Evolutionary conservation across 2,888 invertebrate species (phyloP), one percentile per base, ranked within the genome.

Genomic region (Argyresthia goedartella): DNA sequence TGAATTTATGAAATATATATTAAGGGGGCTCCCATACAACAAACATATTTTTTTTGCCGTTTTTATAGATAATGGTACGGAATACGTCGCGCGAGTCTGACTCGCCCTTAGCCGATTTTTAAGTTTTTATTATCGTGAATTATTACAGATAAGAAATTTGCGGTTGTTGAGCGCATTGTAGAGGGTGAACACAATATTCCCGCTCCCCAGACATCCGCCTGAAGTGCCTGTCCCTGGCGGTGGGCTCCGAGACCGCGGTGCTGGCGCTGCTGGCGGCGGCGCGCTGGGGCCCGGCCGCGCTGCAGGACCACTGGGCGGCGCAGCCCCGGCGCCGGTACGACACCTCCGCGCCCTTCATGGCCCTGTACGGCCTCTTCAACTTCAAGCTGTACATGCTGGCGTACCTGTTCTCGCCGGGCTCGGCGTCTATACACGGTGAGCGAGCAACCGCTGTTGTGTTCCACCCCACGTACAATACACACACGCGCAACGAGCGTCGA

Each of bases 331-430:
- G 95, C 42, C 94, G 93, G 70, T 96, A 97, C 75, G 92, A 92
- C 64, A 97, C 95, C 60, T 97, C 97, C 0, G 96, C 95, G 8
- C 96, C 98, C 60, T 98, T 98, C 80, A 96, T 98, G 93, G 94
- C 96, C 4, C 93, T 97, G 60, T 98, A 98, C 74, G 96, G 97
- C 33, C 88, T 98, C 46, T 89, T 97, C 52, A 98, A 98, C 86
- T 95, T 97, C 75, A 97, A 98, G 76, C 79, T 98, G 59, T 97
- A 95, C 77, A 93, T 95, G 8, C 93, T 98, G 92, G 95, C 97
- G 13, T 98, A 96, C 77, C 93, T 98, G 49, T 98, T 97, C 77
- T 94, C 97, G 0, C 97, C 98, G 0, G 92, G 93, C 33, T 90
- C 89, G 54, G 92, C 92, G 61, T 92, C 94, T 58, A 86, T 93